These are phyloP conservation scores for Amazona guildingii DNA, from an alignment of 2,113 vertebrate species.

Conservation along the genomic window DNA sequence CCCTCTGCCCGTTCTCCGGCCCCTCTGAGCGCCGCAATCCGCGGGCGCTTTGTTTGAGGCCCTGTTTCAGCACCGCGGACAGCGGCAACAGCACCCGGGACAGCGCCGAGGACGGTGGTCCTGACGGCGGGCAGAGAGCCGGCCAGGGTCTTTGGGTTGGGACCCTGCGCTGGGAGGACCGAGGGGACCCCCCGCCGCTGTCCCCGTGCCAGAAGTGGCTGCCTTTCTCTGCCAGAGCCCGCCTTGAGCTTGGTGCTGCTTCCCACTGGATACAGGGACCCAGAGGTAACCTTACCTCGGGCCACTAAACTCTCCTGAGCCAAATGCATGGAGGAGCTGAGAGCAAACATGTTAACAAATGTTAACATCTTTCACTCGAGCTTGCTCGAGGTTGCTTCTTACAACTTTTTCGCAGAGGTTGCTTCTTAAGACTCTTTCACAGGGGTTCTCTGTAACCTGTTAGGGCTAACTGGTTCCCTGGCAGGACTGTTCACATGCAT, in stretches of 20 bases:
- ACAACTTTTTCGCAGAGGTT: not conserved
- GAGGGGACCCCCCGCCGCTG: accelerated
- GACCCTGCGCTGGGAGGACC: not conserved
- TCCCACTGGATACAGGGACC: not conserved
- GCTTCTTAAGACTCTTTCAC: not conserved
- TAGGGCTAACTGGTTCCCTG: not conserved
- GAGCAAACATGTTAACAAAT: not conserved
- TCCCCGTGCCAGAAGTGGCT: not conserved
- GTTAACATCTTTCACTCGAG: not conserved
- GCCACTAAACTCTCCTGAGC: not conserved
- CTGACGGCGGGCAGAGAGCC: not conserved
- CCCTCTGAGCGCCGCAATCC: not conserved
- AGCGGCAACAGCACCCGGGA: not conserved
- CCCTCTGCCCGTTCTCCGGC: accelerated
- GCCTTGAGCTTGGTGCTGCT: not conserved
- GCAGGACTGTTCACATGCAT: not conserved
- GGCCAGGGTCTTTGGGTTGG: not conserved
- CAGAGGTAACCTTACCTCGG: not conserved
- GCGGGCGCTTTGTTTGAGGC: not conserved
- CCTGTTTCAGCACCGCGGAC: not conserved
- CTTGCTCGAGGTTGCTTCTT: not conserved
- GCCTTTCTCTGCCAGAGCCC: not conserved
- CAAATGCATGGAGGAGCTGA: not conserved
- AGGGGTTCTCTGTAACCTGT: not conserved
- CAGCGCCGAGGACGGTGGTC: not conserved